Percentiles rank a stretch among this genome's conserved stretches.
Conservation (phyloP, 30 jellyfish, hydroid and myxozoan genomes). For the Cassiopea xamachana region DNA sequence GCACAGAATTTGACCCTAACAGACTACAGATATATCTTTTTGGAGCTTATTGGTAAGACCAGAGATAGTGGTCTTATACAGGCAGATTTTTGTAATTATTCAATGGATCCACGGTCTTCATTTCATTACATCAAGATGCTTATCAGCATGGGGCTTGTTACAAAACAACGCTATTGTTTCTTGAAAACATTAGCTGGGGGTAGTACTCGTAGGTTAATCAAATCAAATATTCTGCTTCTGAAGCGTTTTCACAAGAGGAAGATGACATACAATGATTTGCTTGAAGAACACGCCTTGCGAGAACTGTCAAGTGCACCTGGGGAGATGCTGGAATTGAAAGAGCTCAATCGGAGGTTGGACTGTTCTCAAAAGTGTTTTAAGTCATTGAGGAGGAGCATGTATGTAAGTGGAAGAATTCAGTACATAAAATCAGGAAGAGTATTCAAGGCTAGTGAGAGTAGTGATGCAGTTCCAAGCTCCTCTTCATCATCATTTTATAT, state of each 20-base stretch:
- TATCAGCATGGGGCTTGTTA: constrained; percentile 48
- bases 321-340: constrained; percentile 33
- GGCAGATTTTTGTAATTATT: constrained; percentile 70
- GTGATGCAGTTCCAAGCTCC: not conserved
- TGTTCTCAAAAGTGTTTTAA: constrained; percentile 28
- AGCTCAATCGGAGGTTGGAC: constrained; percentile 10
- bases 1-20: constrained; percentile 52
- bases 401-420: constrained; percentile 76
- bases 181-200: not conserved
- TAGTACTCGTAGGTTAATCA: not conserved
- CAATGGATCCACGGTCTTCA: constrained; percentile 81
- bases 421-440: constrained; percentile 74
- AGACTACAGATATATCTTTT: constrained; percentile 62
- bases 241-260: constrained; percentile 38
- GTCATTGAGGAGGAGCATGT: constrained; percentile 56
- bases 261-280: not conserved
- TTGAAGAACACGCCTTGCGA: not conserved
- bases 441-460: constrained; percentile 6
- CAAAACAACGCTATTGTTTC: constrained; percentile 68
- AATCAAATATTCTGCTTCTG: constrained; percentile 40
- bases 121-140: constrained; percentile 85
- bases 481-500: not conserved
- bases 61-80: constrained; percentile 85
- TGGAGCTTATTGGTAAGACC: constrained; percentile 80
- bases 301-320: constrained; percentile 45